Percentiles rank a stretch among this genome's conserved stretches.
Evolutionary conservation across 2,113 vertebrate species (phyloP).

Genomic region (Tachuris rubrigastra): DNA sequence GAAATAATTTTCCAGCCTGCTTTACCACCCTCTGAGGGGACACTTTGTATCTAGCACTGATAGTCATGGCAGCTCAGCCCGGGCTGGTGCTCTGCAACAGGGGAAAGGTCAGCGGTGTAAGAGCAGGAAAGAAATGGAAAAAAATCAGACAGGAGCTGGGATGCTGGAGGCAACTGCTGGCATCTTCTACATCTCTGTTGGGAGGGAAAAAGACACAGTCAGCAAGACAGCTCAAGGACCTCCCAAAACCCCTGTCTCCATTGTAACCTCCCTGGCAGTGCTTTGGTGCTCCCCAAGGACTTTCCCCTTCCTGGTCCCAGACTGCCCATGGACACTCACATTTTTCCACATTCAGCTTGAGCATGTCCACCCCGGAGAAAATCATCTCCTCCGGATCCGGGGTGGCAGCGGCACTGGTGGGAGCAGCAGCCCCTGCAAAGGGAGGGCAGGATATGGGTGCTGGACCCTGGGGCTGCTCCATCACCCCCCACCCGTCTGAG

Average conservation of each 20-base stretch:
- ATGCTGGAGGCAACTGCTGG: background rate
- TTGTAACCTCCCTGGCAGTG: no score
- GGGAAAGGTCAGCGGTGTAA: background rate
- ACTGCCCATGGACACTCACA: background rate
- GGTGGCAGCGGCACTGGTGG: background rate
- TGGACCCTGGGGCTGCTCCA: background rate
- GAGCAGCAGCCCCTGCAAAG: background rate
- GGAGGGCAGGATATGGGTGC: background rate
- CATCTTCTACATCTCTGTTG: background rate
- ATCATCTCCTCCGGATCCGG: slow-evolving; percentile 40
- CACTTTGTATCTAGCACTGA: background rate
- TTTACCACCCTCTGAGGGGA: background rate
- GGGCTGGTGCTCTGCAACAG: background rate
- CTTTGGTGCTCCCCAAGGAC: background rate
- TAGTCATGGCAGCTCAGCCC: background rate
- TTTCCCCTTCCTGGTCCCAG: background rate
- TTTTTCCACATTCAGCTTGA: background rate
- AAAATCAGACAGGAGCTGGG: background rate
- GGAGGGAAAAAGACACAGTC: background rate
- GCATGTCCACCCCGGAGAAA: slow-evolving; percentile 51
- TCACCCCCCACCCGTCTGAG: background rate
- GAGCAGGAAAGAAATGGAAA: background rate
- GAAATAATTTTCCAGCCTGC: background rate
- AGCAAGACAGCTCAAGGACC: no score
- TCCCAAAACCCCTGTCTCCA: background rate